Evolutionary conservation across 2,797 vertebrate genomes (phyloP).

Genomic region (Tauraco hartlaubi): DNA sequence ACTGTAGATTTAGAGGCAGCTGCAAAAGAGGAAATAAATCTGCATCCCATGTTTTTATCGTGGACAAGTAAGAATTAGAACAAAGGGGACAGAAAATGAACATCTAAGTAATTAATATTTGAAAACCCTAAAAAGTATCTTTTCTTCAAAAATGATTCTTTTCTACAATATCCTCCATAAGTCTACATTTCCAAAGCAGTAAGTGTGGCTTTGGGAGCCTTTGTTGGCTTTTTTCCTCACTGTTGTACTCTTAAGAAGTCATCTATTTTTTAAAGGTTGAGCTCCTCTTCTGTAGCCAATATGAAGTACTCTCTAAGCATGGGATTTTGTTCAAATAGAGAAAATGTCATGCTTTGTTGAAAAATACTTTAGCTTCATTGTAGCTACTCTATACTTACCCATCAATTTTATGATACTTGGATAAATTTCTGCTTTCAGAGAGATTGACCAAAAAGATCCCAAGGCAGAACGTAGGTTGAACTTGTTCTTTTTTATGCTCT

Average conservation of each 20-base stretch:
- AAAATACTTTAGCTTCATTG: not conserved
- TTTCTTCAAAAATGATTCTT: not conserved
- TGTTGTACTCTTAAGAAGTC: not conserved
- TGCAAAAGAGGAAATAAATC: not conserved
- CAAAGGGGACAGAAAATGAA: not conserved
- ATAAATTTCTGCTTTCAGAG: not conserved
- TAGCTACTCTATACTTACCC: not conserved
- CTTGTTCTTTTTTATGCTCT: not conserved
- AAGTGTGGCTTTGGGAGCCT: not conserved
- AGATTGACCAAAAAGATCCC: not conserved
- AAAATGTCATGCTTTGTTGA: not conserved
- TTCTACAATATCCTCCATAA: not conserved
- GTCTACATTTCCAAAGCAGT: not conserved
- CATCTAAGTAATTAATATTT: not conserved
- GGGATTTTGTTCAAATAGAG: not conserved
- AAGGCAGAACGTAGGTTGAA: not conserved
- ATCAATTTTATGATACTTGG: not conserved
- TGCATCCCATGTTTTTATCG: not conserved
- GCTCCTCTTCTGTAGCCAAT: not conserved
- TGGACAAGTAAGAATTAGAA: not conserved
- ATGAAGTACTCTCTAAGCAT: not conserved
- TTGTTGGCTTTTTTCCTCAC: rapidly evolving
- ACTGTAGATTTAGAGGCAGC: not conserved
- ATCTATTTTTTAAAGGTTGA: not conserved
- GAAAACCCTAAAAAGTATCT: not conserved